Conservation (phyloP, 2,888 invertebrate species). For the Phlogophora meticulosa region DNA sequence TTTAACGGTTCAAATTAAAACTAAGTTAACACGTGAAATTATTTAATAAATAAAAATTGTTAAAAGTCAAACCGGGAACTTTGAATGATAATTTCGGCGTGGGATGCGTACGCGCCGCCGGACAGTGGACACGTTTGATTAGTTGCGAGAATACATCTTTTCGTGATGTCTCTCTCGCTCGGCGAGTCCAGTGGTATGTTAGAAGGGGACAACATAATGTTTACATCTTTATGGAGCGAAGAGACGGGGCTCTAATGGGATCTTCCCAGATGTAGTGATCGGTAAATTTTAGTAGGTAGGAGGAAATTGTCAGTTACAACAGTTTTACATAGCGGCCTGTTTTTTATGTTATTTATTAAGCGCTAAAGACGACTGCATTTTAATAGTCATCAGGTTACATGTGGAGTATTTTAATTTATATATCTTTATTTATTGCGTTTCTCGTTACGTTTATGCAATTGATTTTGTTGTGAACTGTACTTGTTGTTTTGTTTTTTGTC, state of each 20-base stretch:
- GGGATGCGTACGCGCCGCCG: slow-evolving; percentile 84
- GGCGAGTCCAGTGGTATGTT: slow-evolving; percentile 44
- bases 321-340: slow-evolving; percentile 81
- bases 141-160: slow-evolving; percentile 84
- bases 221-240: slow-evolving; percentile 85
- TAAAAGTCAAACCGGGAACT: slow-evolving; percentile 24
- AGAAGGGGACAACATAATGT: slow-evolving; percentile 80
- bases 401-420: slow-evolving; percentile 62
- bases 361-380: slow-evolving; percentile 67
- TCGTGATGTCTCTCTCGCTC: slow-evolving; percentile 79
- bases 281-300: slow-evolving; percentile 87
- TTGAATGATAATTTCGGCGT: slow-evolving; percentile 73
- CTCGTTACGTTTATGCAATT: slow-evolving; percentile 42
- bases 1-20: slow-evolving; percentile 52
- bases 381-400: slow-evolving; percentile 64
- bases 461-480: slow-evolving; percentile 51
- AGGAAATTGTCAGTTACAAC: slow-evolving; percentile 81
- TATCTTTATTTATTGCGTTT: slow-evolving; percentile 57
- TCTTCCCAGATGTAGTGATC: slow-evolving; percentile 84
- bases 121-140: slow-evolving; percentile 90
- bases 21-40: slow-evolving; percentile 46
- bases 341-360: slow-evolving; percentile 82
- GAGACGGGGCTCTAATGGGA: slow-evolving; percentile 87
- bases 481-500: slow-evolving; percentile 23
- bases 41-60: slow-evolving; percentile 32